Conservation (phyloP, 2,888 invertebrate genomes). For the Allolobophora icterica region DNA sequence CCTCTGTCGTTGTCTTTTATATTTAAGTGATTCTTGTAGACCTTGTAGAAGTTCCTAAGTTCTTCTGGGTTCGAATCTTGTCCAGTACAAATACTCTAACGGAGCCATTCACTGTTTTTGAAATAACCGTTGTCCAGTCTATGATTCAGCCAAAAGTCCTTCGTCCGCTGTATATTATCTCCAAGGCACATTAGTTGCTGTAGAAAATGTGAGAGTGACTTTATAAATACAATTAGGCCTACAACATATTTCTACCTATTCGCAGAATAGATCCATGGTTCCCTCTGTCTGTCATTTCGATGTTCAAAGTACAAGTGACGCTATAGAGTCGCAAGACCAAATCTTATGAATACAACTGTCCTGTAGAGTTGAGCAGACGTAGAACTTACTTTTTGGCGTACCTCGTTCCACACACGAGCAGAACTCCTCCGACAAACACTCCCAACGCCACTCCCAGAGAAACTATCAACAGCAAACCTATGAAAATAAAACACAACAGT, state of each 20-base stretch:
- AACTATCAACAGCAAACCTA: conserved; percentile 45
- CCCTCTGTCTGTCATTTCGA: neutral
- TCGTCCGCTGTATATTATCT: neutral
- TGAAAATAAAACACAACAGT: neutral
- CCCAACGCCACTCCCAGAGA: conserved; percentile 46
- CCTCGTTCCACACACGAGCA: conserved; percentile 42
- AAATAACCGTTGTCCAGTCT: too few species aligned
- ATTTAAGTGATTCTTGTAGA: too few species aligned
- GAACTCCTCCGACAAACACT: conserved; percentile 44
- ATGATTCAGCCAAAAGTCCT: too few species aligned
- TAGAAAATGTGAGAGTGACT: neutral
- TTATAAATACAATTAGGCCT: neutral
- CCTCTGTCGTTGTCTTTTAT: too few species aligned
- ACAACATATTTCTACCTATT: neutral
- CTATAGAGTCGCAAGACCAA: neutral
- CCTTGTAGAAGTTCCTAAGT: too few species aligned
- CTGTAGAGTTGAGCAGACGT: neutral
- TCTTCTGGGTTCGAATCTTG: too few species aligned
- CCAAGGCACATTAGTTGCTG: neutral
- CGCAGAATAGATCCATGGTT: neutral
- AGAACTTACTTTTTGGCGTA: conserved; percentile 44
- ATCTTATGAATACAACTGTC: neutral
- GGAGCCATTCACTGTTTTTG: too few species aligned
- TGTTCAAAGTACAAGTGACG: neutral
- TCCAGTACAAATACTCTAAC: too few species aligned